These are phyloP conservation scores for Ctenodactylus gundi DNA, from an alignment of 2,113 vertebrate species.

Conservation along the genomic window DNA sequence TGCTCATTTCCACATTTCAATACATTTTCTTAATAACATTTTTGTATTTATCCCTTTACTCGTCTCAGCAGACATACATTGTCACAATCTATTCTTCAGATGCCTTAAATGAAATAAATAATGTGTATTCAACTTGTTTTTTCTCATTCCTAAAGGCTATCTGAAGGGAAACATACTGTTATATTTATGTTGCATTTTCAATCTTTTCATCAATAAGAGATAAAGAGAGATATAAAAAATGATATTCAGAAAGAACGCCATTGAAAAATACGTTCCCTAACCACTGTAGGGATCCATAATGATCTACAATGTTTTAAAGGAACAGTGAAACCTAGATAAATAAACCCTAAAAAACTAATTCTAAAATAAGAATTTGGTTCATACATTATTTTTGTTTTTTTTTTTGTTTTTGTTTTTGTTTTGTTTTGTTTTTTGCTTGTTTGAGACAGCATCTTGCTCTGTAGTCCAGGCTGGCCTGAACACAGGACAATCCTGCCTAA, in stretches of 20 bases:
- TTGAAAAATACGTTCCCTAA: background rate
- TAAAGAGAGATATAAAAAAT: background rate
- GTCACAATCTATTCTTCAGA: background rate
- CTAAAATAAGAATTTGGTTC: too few relatives aligned
- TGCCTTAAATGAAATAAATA: conserved; percentile 5
- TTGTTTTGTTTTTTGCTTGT: too few relatives aligned
- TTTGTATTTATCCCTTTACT: background rate
- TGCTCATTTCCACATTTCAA: conserved; percentile 5
- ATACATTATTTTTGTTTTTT: background rate
- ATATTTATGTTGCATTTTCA: conserved; percentile 35
- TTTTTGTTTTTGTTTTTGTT: background rate
- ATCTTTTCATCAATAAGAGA: conserved; percentile 2
- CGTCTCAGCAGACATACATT: background rate
- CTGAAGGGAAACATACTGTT: conserved; percentile 30
- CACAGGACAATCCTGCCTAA: too few relatives aligned
- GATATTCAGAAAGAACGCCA: background rate
- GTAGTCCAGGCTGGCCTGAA: too few relatives aligned
- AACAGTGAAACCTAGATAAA: background rate
- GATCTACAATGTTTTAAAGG: conserved; percentile 13
- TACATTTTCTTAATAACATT: background rate
- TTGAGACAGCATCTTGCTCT: too few relatives aligned
- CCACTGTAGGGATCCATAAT: background rate
- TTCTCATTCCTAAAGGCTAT: conserved; percentile 8
- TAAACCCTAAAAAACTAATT: background rate
- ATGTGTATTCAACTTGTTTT: background rate